phyloP scores from a whole-genome alignment of 2,888 invertebrate species.

The Falcaria lacertinaria region DNA sequence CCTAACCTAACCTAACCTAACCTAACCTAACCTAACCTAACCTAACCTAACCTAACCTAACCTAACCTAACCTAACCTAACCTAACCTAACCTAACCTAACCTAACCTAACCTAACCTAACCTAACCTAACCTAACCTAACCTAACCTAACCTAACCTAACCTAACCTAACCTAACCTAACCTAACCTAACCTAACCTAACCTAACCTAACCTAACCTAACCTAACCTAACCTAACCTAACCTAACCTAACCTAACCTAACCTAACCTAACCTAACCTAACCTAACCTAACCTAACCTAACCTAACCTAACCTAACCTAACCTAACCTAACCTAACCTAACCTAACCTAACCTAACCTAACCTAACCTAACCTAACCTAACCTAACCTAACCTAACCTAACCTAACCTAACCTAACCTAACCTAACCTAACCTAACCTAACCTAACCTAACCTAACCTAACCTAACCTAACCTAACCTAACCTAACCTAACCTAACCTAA shows the following conservation, averaged over 20 bases:
- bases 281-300: neutral
- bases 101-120: neutral
- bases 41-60: slow-evolving; percentile 10
- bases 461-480: neutral
- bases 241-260: neutral
- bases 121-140: neutral
- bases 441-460: neutral
- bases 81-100: slow-evolving; percentile 9
- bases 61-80: slow-evolving; percentile 11
- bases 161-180: too few species aligned
- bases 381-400: neutral
- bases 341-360: neutral
- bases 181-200: too few species aligned
- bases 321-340: neutral
- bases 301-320: neutral
- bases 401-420: neutral
- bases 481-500: neutral
- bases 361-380: neutral
- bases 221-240: neutral
- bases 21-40: slow-evolving; percentile 10
- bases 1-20: slow-evolving; percentile 10
- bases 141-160: too few species aligned
- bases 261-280: neutral
- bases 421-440: neutral
- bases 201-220: neutral